Evolutionary conservation across 2,797 vertebrate genomes (phyloP).

Genomic region (Okamejei kenojei): DNA sequence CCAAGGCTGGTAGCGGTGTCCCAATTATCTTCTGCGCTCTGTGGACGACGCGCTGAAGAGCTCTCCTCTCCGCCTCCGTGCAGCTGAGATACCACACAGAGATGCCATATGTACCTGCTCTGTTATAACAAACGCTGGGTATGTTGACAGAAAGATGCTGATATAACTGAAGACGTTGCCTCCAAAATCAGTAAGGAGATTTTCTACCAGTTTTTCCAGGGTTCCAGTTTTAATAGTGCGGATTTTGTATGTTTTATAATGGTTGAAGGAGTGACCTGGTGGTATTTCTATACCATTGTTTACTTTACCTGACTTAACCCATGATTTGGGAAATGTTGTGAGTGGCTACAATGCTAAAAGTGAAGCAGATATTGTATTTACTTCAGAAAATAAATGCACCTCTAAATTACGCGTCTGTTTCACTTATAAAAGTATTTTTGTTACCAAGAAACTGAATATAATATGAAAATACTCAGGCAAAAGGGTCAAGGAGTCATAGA

Average conservation of each 20-base stretch:
- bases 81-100: too few relatives aligned
- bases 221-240: slow-evolving; percentile 88
- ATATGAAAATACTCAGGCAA: too few relatives aligned
- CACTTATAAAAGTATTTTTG: too few relatives aligned
- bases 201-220: slow-evolving; percentile 89
- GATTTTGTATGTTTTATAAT: slow-evolving; percentile 88
- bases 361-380: too few relatives aligned
- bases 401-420: too few relatives aligned
- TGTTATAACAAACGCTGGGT: slow-evolving; percentile 77
- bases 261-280: slow-evolving; percentile 83
- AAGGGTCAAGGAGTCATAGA: too few relatives aligned
- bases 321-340: background rate
- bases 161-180: slow-evolving; percentile 93
- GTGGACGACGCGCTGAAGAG: too few relatives aligned
- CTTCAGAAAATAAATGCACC: too few relatives aligned
- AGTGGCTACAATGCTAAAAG: background rate
- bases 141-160: slow-evolving; percentile 90
- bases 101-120: slow-evolving; percentile 60
- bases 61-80: too few relatives aligned
- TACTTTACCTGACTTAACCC: background rate
- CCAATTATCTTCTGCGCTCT: too few relatives aligned
- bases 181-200: slow-evolving; percentile 79
- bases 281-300: slow-evolving; percentile 58
- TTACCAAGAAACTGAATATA: too few relatives aligned
- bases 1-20: too few relatives aligned